These are phyloP conservation scores for Okamejei kenojei DNA, from an alignment of 2,797 vertebrate genomes.

Conservation along the genomic window DNA sequence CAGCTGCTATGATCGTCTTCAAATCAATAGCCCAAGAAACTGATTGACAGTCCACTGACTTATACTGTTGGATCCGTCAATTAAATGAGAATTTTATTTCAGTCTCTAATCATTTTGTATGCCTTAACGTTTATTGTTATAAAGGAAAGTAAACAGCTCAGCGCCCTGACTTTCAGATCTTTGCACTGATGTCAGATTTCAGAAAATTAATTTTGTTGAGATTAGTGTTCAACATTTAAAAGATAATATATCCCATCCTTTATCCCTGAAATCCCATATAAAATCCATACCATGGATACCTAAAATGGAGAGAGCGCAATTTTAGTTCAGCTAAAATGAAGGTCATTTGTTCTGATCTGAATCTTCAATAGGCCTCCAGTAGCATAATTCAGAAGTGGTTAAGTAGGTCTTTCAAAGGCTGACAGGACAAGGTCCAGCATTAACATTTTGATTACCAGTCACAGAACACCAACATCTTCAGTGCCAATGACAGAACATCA, in stretches of 20 bases:
- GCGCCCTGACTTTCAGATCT: not conserved
- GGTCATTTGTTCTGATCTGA: not conserved
- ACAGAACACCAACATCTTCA: not conserved
- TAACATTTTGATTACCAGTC: too few species aligned
- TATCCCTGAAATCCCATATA: not conserved
- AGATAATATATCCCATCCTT: not conserved
- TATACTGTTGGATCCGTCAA: too few species aligned
- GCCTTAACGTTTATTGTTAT: not conserved
- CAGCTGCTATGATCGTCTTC: too few species aligned
- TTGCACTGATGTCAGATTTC: not conserved
- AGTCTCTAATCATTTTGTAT: not conserved
- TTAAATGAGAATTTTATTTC: not conserved
- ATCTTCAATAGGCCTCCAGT: not conserved
- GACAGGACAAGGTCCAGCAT: too few species aligned
- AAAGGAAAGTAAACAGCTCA: too few species aligned
- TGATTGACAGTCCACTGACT: too few species aligned
- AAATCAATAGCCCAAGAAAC: too few species aligned
- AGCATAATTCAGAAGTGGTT: not conserved
- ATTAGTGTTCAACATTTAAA: not conserved
- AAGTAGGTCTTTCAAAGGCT: too few species aligned
- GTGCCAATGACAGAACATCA: too few species aligned
- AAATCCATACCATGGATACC: not conserved
- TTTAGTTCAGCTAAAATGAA: not conserved
- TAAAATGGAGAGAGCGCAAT: not conserved
- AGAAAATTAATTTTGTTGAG: not conserved